Percentiles rank a stretch among this genome's conserved stretches.
Evolutionary conservation across 2,797 vertebrate genomes (phyloP).

Genomic region (Gallinago solitaria): DNA sequence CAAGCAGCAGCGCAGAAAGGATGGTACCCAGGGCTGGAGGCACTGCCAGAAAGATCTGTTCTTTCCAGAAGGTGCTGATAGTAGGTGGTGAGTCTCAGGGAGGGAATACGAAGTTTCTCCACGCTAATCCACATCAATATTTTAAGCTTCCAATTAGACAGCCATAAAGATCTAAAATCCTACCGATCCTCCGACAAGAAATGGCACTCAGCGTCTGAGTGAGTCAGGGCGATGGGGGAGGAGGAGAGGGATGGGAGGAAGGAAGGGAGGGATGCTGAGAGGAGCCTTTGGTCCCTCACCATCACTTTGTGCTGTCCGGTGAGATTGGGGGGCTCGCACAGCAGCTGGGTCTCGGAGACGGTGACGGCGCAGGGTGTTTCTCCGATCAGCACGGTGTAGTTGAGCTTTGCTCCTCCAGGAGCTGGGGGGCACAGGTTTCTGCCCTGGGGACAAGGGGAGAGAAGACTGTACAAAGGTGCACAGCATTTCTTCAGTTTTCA

Average conservation of each 20-base stretch:
- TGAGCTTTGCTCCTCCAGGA: slow-evolving; percentile 92
- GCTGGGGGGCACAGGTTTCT: slow-evolving; percentile 94
- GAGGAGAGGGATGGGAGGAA: background rate
- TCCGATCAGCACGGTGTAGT: slow-evolving; percentile 96
- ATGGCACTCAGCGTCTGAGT: fast-evolving
- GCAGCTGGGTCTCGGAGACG: slow-evolving; percentile 94
- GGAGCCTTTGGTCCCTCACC: slow-evolving; percentile 36
- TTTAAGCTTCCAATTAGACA: background rate
- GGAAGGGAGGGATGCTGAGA: background rate
- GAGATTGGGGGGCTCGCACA: slow-evolving; percentile 95
- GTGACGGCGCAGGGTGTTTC: slow-evolving; percentile 94
- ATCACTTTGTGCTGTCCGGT: slow-evolving; percentile 94
- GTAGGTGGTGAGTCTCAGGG: background rate
- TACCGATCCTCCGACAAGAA: background rate
- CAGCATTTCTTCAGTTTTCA: background rate
- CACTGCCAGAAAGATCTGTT: background rate
- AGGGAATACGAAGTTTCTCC: background rate
- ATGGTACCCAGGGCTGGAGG: background rate
- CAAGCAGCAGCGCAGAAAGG: background rate
- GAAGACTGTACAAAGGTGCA: background rate
- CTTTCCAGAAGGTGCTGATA: background rate
- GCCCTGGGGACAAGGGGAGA: slow-evolving; percentile 81
- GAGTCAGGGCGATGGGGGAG: background rate
- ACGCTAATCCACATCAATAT: background rate
- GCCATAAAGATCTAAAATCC: background rate